Percentiles rank a stretch among this genome's conserved stretches.
phyloP scores from a whole-genome alignment of 1,140 invertebrate genomes.

The Atta texana region DNA sequence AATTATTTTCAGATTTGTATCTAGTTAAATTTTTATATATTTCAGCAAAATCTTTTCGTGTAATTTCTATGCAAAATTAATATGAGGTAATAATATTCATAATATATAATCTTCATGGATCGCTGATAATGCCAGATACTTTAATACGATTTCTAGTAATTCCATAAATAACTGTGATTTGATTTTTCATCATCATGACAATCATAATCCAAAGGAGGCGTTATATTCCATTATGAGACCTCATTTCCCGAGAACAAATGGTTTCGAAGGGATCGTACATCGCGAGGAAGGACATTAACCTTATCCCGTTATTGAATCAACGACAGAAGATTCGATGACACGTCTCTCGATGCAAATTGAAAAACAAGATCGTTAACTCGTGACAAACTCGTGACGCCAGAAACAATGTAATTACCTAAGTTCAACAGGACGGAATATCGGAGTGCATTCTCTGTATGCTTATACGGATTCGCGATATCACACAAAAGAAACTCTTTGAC shows the following conservation, averaged over 20 bases:
- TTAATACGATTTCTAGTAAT: neutral
- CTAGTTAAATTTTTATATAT: no score
- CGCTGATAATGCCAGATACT: neutral
- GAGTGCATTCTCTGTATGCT: neutral
- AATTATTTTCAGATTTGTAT: no score
- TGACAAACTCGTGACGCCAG: neutral
- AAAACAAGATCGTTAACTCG: slow-evolving; percentile 43
- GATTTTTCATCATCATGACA: neutral
- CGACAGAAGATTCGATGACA: slow-evolving; percentile 44
- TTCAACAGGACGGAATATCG: slow-evolving; percentile 11
- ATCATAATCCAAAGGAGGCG: slow-evolving; percentile 9
- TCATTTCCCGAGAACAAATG: slow-evolving; percentile 46
- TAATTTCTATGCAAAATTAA: neutral
- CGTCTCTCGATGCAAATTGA: slow-evolving; percentile 1
- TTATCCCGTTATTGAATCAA: slow-evolving; percentile 48
- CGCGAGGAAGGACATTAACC: neutral
- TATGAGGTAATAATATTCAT: neutral
- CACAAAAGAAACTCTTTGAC: neutral
- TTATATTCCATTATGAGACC: slow-evolving; percentile 21
- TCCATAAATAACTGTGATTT: neutral
- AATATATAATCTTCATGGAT: neutral
- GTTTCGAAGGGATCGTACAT: neutral
- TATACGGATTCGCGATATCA: neutral
- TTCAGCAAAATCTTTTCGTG: no score
- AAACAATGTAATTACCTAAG: slow-evolving; percentile 21